phyloP scores from a whole-genome alignment of 1,140 invertebrate genomes.

The Heterodera carotae region DNA sequence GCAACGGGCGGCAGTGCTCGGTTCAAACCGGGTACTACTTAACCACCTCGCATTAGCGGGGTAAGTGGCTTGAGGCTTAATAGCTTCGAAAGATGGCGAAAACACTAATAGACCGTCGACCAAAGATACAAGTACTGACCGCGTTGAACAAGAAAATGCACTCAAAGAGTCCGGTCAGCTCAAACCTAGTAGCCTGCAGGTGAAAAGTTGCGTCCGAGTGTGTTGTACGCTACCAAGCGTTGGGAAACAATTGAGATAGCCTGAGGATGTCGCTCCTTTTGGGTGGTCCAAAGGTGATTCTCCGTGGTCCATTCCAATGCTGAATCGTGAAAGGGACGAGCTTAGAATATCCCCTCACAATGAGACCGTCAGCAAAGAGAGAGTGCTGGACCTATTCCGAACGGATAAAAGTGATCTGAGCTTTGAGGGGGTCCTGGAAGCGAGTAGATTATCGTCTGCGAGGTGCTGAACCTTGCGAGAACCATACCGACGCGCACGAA shows the following conservation, averaged over 20 bases:
- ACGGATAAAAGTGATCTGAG: too few species aligned
- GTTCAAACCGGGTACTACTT: background rate
- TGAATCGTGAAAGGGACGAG: background rate
- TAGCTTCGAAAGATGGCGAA: too few species aligned
- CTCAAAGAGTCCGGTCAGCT: background rate
- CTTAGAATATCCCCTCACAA: too few species aligned
- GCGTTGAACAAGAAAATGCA: too few species aligned
- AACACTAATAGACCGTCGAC: too few species aligned
- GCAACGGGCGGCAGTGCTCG: background rate
- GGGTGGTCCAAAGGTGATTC: background rate
- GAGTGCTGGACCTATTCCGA: too few species aligned
- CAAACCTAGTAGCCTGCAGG: background rate
- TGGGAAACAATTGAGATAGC: background rate
- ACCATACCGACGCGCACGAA: conserved; percentile 72
- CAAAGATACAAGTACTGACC: too few species aligned
- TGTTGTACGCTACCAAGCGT: background rate
- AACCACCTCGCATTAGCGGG: background rate
- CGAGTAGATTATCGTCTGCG: background rate
- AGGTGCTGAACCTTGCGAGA: background rate
- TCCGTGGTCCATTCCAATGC: background rate
- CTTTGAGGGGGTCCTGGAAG: too few species aligned
- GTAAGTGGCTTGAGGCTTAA: background rate
- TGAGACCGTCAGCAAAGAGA: too few species aligned
- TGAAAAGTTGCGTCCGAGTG: background rate
- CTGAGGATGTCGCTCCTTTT: background rate